These are phyloP conservation scores for Lomographa bimaculata DNA, from an alignment of 2,888 invertebrate species.

Conservation along the genomic window DNA sequence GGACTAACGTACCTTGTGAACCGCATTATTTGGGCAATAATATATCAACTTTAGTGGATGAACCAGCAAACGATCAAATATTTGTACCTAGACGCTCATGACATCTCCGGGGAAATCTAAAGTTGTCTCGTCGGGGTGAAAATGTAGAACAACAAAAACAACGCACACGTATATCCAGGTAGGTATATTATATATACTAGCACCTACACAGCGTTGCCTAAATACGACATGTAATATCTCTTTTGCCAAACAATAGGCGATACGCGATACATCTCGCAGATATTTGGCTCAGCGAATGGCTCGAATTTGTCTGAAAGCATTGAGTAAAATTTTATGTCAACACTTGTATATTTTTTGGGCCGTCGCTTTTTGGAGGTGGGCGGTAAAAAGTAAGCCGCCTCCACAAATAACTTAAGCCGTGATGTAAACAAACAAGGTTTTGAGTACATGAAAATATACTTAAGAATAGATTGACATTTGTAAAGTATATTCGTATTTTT, in stretches of 20 bases:
- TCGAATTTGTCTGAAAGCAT: constrained; percentile 9
- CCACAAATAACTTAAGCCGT: constrained; percentile 3
- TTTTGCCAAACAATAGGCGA: constrained; percentile 1
- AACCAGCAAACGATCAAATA: constrained; percentile 41
- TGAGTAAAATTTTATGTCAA: constrained; percentile 10
- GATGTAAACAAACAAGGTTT: constrained; percentile 9
- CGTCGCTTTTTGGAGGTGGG: constrained; percentile 6
- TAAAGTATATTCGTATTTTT: too few species aligned
- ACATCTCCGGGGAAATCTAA: constrained; percentile 49
- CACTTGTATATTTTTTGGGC: constrained; percentile 8
- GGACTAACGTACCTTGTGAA: too few species aligned
- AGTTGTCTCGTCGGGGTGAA: constrained; percentile 35
- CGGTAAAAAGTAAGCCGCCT: constrained; percentile 6
- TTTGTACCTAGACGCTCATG: constrained; percentile 41
- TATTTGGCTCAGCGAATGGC: constrained; percentile 1
- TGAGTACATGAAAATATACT: background rate
- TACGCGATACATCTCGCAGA: constrained; percentile 2
- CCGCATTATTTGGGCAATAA: too few species aligned
- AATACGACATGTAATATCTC: constrained; percentile 6
- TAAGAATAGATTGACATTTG: too few species aligned
- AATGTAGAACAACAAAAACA: constrained; percentile 34
- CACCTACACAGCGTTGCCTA: constrained; percentile 1
- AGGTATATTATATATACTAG: background rate
- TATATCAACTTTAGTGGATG: constrained; percentile 21
- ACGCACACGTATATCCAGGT: constrained; percentile 10